Percentiles rank a stretch among this genome's conserved stretches.
Conservation (phyloP, 2,888 invertebrate species). For the Drosophila rellima region DNA sequence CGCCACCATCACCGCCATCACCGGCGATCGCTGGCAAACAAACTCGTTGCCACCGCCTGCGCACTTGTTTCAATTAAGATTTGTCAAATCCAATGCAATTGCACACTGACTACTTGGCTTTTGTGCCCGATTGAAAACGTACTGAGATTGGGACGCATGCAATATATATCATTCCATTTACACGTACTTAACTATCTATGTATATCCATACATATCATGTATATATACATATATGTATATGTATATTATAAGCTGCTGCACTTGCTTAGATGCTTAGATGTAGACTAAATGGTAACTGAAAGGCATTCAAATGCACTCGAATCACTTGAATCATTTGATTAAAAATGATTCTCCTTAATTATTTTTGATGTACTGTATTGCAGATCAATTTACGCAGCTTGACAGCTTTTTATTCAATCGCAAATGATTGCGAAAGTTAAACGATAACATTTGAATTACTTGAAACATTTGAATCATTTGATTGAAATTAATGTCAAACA, state of each 20-base stretch:
- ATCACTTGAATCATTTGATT: slow-evolving; percentile 3
- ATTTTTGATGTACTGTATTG: neutral
- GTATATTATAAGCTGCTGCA: slow-evolving; percentile 1
- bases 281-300: neutral
- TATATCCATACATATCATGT: slow-evolving; percentile 17
- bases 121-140: slow-evolving; percentile 60
- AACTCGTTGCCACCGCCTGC: slow-evolving; percentile 23
- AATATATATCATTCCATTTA: slow-evolving; percentile 27
- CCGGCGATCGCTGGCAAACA: slow-evolving; percentile 31
- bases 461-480: neutral
- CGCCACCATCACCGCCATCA: neutral
- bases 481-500: no score
- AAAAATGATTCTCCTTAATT: neutral
- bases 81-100: slow-evolving; percentile 80
- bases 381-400: neutral
- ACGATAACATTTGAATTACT: neutral
- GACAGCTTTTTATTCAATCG: neutral
- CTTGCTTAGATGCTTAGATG: neutral
- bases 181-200: slow-evolving; percentile 29
- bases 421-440: neutral
- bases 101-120: slow-evolving; percentile 30
- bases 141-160: slow-evolving; percentile 42
- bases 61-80: slow-evolving; percentile 81
- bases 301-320: slow-evolving; percentile 1
- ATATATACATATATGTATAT: neutral